Conservation (phyloP, 2,113 vertebrate genomes). For the Ceyx cyanopectus region DNA sequence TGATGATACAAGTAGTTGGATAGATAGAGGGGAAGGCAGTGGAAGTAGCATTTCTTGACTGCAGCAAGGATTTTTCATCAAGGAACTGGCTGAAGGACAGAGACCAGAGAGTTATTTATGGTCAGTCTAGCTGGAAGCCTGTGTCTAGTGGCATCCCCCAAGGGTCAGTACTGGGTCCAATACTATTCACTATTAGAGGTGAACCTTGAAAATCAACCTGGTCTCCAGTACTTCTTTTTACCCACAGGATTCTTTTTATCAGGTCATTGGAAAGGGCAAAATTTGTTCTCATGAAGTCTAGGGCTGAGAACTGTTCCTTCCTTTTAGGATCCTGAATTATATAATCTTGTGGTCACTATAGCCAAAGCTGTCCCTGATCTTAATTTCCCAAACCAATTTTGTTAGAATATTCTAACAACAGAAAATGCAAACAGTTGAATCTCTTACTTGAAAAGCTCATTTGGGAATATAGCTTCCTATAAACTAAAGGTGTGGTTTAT, state of each 20-base stretch:
- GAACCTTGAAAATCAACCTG: not conserved
- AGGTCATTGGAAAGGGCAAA: not conserved
- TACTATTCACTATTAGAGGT: not conserved
- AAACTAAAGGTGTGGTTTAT: not conserved
- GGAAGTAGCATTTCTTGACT: too few relatives aligned
- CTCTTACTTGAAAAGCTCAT: not conserved
- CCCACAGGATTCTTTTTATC: not conserved
- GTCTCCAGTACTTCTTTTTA: not conserved
- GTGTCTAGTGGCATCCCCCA: too few relatives aligned
- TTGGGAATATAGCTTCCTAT: not conserved
- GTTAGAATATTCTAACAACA: not conserved
- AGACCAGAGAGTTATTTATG: too few relatives aligned
- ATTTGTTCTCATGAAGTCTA: not conserved
- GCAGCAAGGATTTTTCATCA: too few relatives aligned
- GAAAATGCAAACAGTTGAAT: not conserved
- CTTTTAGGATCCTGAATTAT: not conserved
- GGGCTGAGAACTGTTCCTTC: not conserved
- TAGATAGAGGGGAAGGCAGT: too few relatives aligned
- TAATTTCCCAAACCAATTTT: not conserved
- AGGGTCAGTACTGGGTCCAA: too few relatives aligned
- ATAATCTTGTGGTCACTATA: not conserved
- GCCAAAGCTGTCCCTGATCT: not conserved
- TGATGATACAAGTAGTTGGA: too few relatives aligned
- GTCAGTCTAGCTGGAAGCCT: too few relatives aligned
- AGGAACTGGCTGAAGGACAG: too few relatives aligned